phyloP scores from a whole-genome alignment of 1,140 invertebrate genomes.

The Drosophila tristis region DNA sequence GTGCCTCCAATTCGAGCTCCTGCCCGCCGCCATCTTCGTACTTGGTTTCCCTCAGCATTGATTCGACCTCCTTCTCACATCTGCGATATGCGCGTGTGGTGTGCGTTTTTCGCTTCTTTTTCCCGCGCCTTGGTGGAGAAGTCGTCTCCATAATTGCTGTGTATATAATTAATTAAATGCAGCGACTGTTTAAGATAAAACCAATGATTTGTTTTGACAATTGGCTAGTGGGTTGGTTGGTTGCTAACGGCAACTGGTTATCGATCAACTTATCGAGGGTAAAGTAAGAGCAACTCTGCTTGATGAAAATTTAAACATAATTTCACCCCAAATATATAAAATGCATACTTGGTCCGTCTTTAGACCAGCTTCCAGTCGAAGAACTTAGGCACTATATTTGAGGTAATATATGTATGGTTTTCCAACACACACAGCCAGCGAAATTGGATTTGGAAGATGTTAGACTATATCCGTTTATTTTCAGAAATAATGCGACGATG shows the following conservation, averaged over 20 bases:
- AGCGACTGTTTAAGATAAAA: neutral
- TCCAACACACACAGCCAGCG: no score
- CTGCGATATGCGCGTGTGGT: conserved; percentile 58
- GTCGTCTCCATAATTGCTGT: conserved; percentile 8
- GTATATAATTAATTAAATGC: neutral
- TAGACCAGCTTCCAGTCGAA: no score
- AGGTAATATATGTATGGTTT: no score
- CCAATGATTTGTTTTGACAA: conserved; percentile 31
- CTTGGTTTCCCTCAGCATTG: conserved; percentile 32
- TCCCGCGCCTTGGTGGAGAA: conserved; percentile 15
- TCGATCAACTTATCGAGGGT: no score
- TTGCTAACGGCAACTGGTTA: conserved; percentile 18
- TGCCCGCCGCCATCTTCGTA: neutral
- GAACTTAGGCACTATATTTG: no score
- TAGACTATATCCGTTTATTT: conserved; percentile 4
- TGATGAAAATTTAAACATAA: no score
- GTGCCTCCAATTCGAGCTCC: conserved; percentile 42
- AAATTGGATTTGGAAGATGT: neutral
- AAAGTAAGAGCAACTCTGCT: no score
- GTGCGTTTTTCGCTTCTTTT: conserved; percentile 59
- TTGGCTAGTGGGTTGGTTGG: neutral
- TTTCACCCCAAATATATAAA: no score
- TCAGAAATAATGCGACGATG: conserved; percentile 15
- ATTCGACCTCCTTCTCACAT: conserved; percentile 66
- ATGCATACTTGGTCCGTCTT: no score